Evolutionary conservation across 2,888 invertebrate species (phyloP), one percentile per base, ranked within the genome.

Genomic region (Dicroscelio sp.): DNA sequence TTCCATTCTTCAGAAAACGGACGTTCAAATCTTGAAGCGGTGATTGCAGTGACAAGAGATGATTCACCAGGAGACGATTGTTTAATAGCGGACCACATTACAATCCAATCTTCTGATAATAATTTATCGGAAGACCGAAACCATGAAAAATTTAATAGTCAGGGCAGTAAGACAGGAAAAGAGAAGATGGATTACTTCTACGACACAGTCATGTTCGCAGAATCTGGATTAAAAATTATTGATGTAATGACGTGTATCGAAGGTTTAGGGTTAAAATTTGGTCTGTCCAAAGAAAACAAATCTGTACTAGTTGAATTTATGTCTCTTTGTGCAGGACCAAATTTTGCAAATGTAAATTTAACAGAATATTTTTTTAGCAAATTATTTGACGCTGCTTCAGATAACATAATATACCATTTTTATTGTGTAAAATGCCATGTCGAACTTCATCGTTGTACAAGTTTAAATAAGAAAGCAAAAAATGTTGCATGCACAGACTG

Each of bases 281-380:
- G 76, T 43, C 23, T 75, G 12, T 55, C 75, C 17, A 27, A 82
- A 12, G 43, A 88, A 55, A 48, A 31, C 2, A 71, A 67, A 55
- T 35, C 71, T 33, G 23, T 25, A 12, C 23, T 89, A 38, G 27
- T 80, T 23, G 25, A 73, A 67, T 33, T 73, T 76, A 20, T 55
- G 20, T 76, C 82, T 69, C 4, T 87, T 3, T 87, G 86, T 27
- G 87, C 87, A 27, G 90, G 90, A 20, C 84, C 87, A 14, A 48
- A 58, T 43, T 87, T 87, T 55, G 25, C 52, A 6, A 55, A 83
- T 58, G 12, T 83, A 17, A 83, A 71, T 60, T 38, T 83, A 60
- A 38, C 71, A 23, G 38, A 71, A 20, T 71, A 83, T 58, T 17
- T 30, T 14, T 69, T 83, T 38, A 31, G 69, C 12, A 52, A 67